Percentiles rank a stretch among this genome's conserved stretches.
Conservation (phyloP, 2,797 vertebrate species). For the Eurystomus glaucurus region DNA sequence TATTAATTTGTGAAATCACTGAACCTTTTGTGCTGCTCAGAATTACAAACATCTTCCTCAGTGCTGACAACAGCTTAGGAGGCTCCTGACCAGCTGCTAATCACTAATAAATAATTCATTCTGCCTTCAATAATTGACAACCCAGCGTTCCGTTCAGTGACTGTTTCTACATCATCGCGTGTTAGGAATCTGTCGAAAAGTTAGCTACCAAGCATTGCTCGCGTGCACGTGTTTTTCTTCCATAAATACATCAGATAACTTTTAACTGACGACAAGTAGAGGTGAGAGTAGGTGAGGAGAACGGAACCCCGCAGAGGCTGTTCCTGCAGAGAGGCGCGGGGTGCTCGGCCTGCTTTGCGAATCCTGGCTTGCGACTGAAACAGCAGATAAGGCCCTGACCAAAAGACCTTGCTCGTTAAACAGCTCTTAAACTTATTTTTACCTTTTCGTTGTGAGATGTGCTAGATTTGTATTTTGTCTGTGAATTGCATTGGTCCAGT, state of each 20-base stretch:
- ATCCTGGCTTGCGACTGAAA: neutral
- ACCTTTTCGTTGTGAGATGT: neutral
- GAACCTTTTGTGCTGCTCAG: neutral
- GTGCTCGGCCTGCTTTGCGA: neutral
- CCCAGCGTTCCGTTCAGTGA: neutral
- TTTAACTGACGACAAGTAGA: rapidly evolving
- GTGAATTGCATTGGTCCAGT: neutral
- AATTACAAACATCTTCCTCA: neutral
- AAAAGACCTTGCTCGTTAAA: neutral
- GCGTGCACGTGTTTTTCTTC: neutral
- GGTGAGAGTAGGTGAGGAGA: neutral
- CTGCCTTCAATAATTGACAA: neutral
- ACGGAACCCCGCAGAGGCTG: neutral
- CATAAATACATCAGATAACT: neutral
- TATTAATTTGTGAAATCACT: neutral
- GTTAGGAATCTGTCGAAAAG: neutral
- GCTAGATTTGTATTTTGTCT: neutral
- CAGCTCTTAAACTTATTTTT: neutral
- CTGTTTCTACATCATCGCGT: neutral
- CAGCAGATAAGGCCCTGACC: neutral
- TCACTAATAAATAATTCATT: neutral
- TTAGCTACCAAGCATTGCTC: neutral
- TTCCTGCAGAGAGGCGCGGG: neutral
- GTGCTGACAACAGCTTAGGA: neutral
- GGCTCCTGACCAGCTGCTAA: neutral